These are phyloP conservation scores for Sinodicranocentrus sp. DNA, from an alignment of 2,888 invertebrate species.

Conservation along the genomic window DNA sequence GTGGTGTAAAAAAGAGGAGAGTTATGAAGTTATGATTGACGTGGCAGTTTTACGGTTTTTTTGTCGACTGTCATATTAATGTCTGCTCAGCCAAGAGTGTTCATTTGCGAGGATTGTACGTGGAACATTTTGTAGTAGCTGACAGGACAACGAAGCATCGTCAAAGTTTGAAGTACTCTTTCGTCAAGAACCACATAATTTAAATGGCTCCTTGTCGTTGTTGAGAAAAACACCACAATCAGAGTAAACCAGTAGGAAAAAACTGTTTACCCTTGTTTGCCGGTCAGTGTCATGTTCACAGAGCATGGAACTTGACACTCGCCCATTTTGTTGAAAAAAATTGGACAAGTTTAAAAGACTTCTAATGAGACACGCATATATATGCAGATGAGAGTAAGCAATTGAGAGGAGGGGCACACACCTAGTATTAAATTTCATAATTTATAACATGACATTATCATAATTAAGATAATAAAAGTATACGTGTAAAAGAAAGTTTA, in stretches of 20 bases:
- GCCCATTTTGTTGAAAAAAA: constrained; percentile 47
- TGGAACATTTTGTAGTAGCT: neutral
- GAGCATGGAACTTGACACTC: constrained; percentile 48
- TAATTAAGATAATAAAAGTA: constrained; percentile 59
- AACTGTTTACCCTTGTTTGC: neutral
- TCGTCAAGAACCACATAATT: constrained; percentile 13
- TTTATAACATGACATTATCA: constrained; percentile 65
- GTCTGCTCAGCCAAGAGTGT: neutral
- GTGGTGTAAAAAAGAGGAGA: constrained; percentile 12
- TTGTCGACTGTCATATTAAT: constrained; percentile 55
- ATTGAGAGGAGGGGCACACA: neutral
- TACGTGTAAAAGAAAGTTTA: neutral
- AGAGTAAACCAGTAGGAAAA: constrained; percentile 2
- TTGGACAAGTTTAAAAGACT: constrained; percentile 40
- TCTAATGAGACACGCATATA: constrained; percentile 66
- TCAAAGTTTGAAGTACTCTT: neutral
- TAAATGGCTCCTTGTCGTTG: neutral
- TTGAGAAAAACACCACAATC: neutral
- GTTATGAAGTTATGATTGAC: constrained; percentile 46
- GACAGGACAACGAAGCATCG: neutral
- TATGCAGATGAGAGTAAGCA: neutral
- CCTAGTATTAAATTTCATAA: constrained; percentile 68
- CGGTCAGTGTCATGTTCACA: constrained; percentile 15
- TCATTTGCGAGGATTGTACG: neutral
- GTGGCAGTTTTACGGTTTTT: constrained; percentile 45